Base-by-base conservation (phyloP, 2,888 invertebrate species). In the Podotricha telesiphe region DNA sequence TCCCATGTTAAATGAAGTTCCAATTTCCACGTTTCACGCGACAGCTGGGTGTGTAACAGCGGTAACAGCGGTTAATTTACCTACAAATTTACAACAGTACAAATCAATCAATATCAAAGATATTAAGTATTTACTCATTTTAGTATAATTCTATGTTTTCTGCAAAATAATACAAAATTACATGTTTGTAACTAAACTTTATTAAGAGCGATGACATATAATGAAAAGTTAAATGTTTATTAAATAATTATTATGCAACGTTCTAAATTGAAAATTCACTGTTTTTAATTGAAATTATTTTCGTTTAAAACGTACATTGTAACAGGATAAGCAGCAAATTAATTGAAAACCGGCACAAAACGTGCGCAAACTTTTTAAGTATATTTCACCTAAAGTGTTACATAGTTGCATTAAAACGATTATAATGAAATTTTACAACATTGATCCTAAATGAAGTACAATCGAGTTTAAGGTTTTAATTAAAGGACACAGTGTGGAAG, bases 401-500 rank as follows among this genome's bases (percentile, higher is more conserved):
- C 42, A 42, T 22, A 15, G n/a, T 53, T 10, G 22, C 42, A 15
- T n/a, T n/a, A 8, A 5, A n/a, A 42, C 11, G 22, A 22, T 20
- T 42, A 22, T 42, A 42, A 22, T 45, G 42, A 59, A 45, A 59
- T 59, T 42, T n/a, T 42, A 22, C 42, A 40, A 42, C 58, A 58
- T n/a, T 58, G 58, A 42, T n/a, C n/a, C 20, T 42, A 45, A 59
- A 42, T 45, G 22, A 59, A 45, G 20, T 58, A 58, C 15, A 40
- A 58, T 42, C 42, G 42, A 42, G 58, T 4, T 8, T 42, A 20
- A 42, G 20, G 22, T 45, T 42, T 59, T 22, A 45, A 59, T 42
- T 59, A 22, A 45, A 59, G 58, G 58, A 59, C 42, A 22, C 8
- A 15, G 4, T 20, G 8, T 42, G 37, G 15, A 58, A 42, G 45